Base-by-base conservation (phyloP, 2,888 invertebrate genomes). In the Dicyrtoma fusca region DNA sequence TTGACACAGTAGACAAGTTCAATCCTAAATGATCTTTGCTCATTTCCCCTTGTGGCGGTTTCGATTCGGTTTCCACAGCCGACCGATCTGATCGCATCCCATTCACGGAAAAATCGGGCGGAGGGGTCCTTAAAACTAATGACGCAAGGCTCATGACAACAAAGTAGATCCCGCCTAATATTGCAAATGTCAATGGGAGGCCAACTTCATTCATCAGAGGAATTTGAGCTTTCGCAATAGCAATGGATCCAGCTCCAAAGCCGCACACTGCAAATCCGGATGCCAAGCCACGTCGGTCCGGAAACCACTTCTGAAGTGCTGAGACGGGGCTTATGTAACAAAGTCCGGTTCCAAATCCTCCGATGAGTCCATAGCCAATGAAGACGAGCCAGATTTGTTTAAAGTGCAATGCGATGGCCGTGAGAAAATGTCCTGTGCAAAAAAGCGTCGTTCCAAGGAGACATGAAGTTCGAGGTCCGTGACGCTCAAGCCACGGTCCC, bases 211-310 rank as follows among this genome's bases (percentile, higher is more conserved):
- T 34, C 6, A 79, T 74, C 17, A 78, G 55, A 14, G 72, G 74
- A 10, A 78, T 51, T 69, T 75, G 74, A 17, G 26, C 19, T 11
- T 79, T 79, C 19, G 77, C 77, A 26, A 76, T 74, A 0, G 69
- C 77, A 69, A 79, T 79, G n/a, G 76, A 72, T 11, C 78, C 79
- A n/a, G 78, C 78, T 14, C 79, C 79, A 62, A 78, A 78, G n/a
- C 79, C 79, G 61, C 76, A 77, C 8, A 79, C 78, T 8, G 79
- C 78, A 19, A 77, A 73, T 2, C 79, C 79, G 2, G 75, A 71
- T 0, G 79, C 79, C 0, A 79, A 55, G 13, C 79, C 79, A n/a
- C 79, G 49, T 25, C 57, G 42, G 25, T 79, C 77, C 10, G 79
- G 79, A 61, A 79, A 77, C 79, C 79, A 77, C 34, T 79, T 76